Percentiles rank a stretch among this genome's conserved stretches.
These are phyloP conservation scores for Macrocentrus cingulum DNA, from an alignment of 1,140 invertebrate genomes.

Conservation along the genomic window DNA sequence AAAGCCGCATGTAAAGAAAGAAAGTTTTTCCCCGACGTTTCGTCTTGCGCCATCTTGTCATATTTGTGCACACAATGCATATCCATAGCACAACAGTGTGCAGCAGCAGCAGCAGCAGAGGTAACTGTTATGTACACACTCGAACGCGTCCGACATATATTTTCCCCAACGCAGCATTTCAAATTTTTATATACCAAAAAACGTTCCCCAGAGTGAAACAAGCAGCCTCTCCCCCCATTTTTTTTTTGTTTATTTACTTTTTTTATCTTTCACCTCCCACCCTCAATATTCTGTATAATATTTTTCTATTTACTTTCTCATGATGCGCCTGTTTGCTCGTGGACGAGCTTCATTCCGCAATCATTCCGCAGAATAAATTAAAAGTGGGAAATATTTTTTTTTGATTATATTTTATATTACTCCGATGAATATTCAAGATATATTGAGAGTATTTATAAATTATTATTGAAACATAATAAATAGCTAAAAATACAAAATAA, in stretches of 20 bases:
- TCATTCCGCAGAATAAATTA: too few relatives aligned
- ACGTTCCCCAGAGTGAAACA: constrained; percentile 12
- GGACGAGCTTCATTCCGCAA: too few relatives aligned
- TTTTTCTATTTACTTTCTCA: constrained; percentile 2
- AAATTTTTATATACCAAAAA: constrained; percentile 19
- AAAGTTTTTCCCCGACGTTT: constrained; percentile 1
- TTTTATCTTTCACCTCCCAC: not conserved
- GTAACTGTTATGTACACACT: constrained; percentile 12
- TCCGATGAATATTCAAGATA: too few relatives aligned
- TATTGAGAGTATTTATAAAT: too few relatives aligned
- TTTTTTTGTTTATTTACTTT: constrained; percentile 2
- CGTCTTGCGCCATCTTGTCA: constrained; percentile 5
- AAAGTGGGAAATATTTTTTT: too few relatives aligned
- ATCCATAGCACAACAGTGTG: constrained; percentile 6
- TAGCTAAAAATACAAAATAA: too few relatives aligned
- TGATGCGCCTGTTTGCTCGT: not conserved
- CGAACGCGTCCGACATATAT: constrained; percentile 9
- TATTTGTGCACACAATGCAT: constrained; percentile 11
- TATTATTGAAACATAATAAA: too few relatives aligned
- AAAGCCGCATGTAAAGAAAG: not conserved
- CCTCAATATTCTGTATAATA: not conserved
- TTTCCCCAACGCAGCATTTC: constrained; percentile 8
- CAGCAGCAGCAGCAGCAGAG: not conserved
- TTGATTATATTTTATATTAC: too few relatives aligned
- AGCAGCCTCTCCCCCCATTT: not conserved